A percentile compares a stretch with the other conserved stretches of the same genome.
Conservation (phyloP, 2,113 vertebrate species). For the Prolemur simus region DNA sequence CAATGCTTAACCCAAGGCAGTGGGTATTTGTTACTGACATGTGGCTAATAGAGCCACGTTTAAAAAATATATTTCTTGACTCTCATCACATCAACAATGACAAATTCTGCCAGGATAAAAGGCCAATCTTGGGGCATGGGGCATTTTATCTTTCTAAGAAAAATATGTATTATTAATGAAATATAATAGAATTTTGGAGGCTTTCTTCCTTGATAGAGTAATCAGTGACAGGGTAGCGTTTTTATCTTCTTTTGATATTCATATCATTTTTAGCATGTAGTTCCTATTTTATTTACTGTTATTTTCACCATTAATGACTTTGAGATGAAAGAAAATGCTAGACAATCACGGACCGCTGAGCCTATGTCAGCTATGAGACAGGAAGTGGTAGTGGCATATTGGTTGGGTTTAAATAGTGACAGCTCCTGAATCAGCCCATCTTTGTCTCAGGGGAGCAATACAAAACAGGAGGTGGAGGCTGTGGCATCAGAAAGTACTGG, state of each 20-base stretch:
- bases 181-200: background rate
- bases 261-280: conserved; percentile 67
- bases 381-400: background rate
- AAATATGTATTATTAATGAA: conserved; percentile 48
- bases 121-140: background rate
- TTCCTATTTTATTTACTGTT: conserved; percentile 47
- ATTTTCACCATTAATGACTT: conserved; percentile 54
- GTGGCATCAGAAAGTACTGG: background rate
- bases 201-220: conserved; percentile 38
- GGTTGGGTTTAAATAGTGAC: background rate
- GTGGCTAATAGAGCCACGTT: background rate
- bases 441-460: background rate
- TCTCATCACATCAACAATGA: background rate
- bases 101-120: background rate
- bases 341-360: fast-evolving
- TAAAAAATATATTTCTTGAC: background rate
- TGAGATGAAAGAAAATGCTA: conserved; percentile 51
- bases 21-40: background rate
- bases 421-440: background rate
- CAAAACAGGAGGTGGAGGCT: background rate
- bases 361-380: background rate
- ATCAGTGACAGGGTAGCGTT: conserved; percentile 53
- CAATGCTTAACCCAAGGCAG: background rate
- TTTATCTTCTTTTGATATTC: conserved; percentile 47
- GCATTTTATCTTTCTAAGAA: conserved; percentile 40